Evolutionary conservation across 2,888 invertebrate genomes (phyloP).

Genomic region (Eulithis testata): DNA sequence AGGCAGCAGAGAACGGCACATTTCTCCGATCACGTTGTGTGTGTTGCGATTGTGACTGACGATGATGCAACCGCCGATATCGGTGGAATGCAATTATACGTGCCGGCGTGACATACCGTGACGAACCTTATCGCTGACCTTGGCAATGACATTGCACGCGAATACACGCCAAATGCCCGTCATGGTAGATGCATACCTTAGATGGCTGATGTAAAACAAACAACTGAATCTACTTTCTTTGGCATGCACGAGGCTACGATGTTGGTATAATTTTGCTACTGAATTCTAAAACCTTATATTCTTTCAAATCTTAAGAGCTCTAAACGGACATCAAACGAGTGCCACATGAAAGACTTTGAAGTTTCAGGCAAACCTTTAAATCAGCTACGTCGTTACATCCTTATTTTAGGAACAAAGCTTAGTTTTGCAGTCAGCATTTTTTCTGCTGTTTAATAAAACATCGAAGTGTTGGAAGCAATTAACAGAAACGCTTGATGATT

Average conservation of each 20-base stretch:
- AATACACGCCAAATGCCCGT: slow-evolving; percentile 35
- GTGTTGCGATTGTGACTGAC: slow-evolving; percentile 43
- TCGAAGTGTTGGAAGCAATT: slow-evolving; percentile 17
- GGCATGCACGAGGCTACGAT: slow-evolving; percentile 7
- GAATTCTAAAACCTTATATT: background rate
- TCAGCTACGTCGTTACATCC: background rate
- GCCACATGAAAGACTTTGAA: too few species aligned
- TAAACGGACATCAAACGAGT: too few species aligned
- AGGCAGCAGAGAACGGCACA: slow-evolving; percentile 44
- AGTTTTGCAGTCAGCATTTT: background rate
- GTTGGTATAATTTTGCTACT: background rate
- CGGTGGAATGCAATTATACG: slow-evolving; percentile 78
- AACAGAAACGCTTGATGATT: slow-evolving; percentile 22
- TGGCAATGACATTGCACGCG: slow-evolving; percentile 74
- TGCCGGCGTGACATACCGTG: slow-evolving; percentile 72
- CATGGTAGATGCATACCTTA: slow-evolving; percentile 38
- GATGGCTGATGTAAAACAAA: slow-evolving; percentile 16
- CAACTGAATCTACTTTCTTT: slow-evolving; percentile 30
- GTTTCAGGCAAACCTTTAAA: too few species aligned
- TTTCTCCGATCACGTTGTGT: slow-evolving; percentile 59
- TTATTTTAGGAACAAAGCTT: slow-evolving; percentile 1
- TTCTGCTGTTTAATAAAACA: slow-evolving; percentile 17
- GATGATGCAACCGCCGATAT: slow-evolving; percentile 73
- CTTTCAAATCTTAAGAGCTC: too few species aligned
- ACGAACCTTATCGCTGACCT: slow-evolving; percentile 77